Conservation (phyloP, 1,140 invertebrate genomes). For the Euglossa dilemma region DNA sequence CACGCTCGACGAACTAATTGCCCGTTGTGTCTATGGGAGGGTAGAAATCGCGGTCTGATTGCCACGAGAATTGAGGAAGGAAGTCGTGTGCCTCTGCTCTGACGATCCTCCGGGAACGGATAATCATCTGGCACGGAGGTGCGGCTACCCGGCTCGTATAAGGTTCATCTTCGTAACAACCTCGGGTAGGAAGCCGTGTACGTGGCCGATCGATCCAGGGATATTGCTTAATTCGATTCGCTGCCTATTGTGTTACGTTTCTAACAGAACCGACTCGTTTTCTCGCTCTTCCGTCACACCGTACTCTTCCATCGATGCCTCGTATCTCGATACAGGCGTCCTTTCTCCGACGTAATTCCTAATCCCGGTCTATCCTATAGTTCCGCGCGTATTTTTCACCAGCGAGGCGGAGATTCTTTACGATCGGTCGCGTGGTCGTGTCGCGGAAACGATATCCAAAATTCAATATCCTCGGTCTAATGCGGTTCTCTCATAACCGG, state of each 20-base stretch:
- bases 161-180: slow-evolving; percentile 56
- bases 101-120: slow-evolving; percentile 55
- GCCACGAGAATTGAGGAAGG: slow-evolving; percentile 70
- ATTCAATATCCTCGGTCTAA: background rate
- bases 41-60: slow-evolving; percentile 69
- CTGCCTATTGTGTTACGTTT: slow-evolving; percentile 19
- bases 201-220: slow-evolving; percentile 48
- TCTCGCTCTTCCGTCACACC: too few relatives aligned
- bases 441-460: background rate
- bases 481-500: slow-evolving; percentile 12
- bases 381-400: too few relatives aligned
- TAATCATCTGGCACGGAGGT: slow-evolving; percentile 64
- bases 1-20: slow-evolving; percentile 75
- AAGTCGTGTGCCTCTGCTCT: slow-evolving; percentile 60
- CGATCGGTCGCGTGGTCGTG: too few relatives aligned
- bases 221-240: slow-evolving; percentile 49
- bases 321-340: too few relatives aligned
- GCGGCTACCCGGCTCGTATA: slow-evolving; percentile 53
- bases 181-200: slow-evolving; percentile 39
- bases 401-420: too few relatives aligned
- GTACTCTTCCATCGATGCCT: background rate
- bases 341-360: background rate
- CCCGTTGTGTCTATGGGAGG: slow-evolving; percentile 68
- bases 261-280: background rate
- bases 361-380: too few relatives aligned